Conservation (phyloP, 2,113 vertebrate species). For the Sinocyclocheilus anshuiensis region DNA sequence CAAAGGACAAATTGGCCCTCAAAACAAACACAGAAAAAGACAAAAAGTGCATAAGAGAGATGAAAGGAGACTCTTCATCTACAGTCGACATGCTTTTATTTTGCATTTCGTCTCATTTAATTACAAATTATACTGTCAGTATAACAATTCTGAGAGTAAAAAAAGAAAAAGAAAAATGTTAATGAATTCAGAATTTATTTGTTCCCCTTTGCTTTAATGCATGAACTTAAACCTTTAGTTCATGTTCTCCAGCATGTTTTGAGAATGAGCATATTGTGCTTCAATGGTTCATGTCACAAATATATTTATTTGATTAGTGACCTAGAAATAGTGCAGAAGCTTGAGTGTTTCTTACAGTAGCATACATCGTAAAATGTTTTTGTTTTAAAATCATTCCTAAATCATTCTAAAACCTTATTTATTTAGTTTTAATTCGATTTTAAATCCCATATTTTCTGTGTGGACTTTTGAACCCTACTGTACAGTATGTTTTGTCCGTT, state of each 20-base stretch:
- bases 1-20: conserved; percentile 44
- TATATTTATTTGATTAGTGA: background rate
- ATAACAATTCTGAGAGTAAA: background rate
- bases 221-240: background rate
- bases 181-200: background rate
- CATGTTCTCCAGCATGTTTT: background rate
- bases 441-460: too few relatives aligned
- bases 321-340: background rate
- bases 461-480: too few relatives aligned
- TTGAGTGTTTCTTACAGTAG: background rate
- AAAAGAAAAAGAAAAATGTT: background rate
- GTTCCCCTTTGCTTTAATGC: background rate
- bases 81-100: background rate
- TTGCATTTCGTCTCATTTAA: background rate
- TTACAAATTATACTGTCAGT: background rate
- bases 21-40: conserved; percentile 26
- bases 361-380: background rate
- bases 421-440: too few relatives aligned
- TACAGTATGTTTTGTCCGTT: background rate
- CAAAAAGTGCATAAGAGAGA: background rate
- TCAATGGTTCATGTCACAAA: background rate
- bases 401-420: background rate
- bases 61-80: background rate
- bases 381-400: background rate
- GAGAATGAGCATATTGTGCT: background rate